Conservation (phyloP, 2,888 invertebrate genomes). For the Ormyrus nitidulus region DNA sequence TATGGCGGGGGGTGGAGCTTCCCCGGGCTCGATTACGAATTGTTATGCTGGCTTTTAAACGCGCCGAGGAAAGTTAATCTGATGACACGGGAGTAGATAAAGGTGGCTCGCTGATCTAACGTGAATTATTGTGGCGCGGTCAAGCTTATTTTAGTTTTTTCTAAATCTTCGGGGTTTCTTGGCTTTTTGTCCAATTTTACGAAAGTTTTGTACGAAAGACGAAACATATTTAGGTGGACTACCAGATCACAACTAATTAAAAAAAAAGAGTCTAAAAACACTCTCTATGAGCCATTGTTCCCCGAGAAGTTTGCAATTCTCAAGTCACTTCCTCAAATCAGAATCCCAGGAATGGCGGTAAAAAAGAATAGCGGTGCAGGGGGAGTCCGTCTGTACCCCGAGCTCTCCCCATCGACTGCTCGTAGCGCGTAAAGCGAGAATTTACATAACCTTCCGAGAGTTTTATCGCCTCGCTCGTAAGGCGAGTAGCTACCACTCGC, state of each 20-base stretch:
- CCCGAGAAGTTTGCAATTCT: not conserved
- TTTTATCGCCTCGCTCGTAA: slow-evolving; percentile 56
- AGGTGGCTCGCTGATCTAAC: no score
- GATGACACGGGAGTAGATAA: not conserved
- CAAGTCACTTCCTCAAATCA: slow-evolving; percentile 40
- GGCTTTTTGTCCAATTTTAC: no score
- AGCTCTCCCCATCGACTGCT: not conserved
- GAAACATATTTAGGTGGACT: no score
- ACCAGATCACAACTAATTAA: no score
- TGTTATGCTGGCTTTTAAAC: not conserved
- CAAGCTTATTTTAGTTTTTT: no score
- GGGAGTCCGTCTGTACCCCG: not conserved
- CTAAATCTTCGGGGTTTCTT: no score
- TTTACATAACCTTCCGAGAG: slow-evolving; percentile 54
- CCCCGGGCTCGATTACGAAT: no score
- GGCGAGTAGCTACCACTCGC: slow-evolving; percentile 46
- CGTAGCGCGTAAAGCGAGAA: slow-evolving; percentile 48
- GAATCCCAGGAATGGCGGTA: not conserved
- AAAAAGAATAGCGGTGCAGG: not conserved
- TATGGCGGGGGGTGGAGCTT: not conserved
- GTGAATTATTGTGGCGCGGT: no score
- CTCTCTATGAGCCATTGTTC: not conserved
- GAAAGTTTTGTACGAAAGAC: no score
- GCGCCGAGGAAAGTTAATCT: not conserved
- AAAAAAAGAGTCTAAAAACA: no score